phyloP scores from a whole-genome alignment of 1,140 invertebrate species.

The Drosophila equinoxialis region DNA sequence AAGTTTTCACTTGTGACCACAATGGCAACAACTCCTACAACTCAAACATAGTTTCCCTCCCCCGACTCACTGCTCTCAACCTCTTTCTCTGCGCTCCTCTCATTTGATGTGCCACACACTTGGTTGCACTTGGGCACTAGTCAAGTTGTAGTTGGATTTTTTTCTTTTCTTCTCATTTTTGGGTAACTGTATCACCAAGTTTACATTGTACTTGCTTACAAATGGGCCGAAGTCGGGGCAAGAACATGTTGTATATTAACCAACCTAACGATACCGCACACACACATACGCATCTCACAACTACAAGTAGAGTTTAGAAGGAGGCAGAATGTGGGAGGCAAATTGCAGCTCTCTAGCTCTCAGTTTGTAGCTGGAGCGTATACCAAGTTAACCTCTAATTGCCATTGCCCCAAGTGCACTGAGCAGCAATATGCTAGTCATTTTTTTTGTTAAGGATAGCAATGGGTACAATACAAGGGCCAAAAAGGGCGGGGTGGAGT shows the following conservation, averaged over 20 bases:
- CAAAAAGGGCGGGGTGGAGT: neutral
- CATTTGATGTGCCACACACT: conserved; percentile 41
- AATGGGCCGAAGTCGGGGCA: conserved; percentile 30
- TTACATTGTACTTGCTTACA: conserved; percentile 48
- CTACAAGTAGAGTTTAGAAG: neutral
- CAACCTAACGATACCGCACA: conserved; percentile 43
- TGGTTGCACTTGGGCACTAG: conserved; percentile 63
- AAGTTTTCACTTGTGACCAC: conserved; percentile 68
- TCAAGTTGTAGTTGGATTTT: conserved; percentile 48
- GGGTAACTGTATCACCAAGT: conserved; percentile 41
- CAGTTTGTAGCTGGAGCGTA: conserved; percentile 39
- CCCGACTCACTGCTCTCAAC: neutral
- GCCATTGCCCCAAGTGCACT: conserved; percentile 67
- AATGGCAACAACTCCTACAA: conserved; percentile 43
- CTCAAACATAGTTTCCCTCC: conserved; percentile 16
- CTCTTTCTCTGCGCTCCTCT: neutral
- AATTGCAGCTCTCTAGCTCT: conserved; percentile 8
- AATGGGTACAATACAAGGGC: conserved; percentile 23
- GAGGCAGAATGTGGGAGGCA: no score
- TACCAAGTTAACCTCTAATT: conserved; percentile 72
- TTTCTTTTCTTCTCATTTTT: neutral
- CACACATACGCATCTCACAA: conserved; percentile 2
- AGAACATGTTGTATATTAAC: conserved; percentile 62
- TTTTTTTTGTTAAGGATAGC: conserved; percentile 26
- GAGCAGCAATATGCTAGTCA: conserved; percentile 60